Base-by-base conservation (phyloP, 2,797 vertebrate genomes). In the Acanthurus lineatus region DNA sequence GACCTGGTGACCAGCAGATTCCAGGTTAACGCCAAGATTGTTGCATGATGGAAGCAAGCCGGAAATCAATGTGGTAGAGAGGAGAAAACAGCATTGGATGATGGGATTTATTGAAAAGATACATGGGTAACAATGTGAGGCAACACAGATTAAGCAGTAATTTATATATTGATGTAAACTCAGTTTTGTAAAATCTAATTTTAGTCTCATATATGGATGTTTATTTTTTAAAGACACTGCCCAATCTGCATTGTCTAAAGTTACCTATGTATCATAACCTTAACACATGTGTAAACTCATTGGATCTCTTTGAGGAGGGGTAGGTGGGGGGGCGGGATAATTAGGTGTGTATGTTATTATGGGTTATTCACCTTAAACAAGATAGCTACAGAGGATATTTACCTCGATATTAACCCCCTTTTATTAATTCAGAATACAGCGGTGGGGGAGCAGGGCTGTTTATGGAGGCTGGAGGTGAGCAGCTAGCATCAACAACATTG, bases 1-100 rank as follows among this genome's bases (percentile, higher is more conserved):
- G 90, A 92, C 88, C 91, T 78, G 88, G 87, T 84, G 88, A 93
- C 91, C 91, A 85, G 91, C 88, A 77, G 89, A 83, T 87, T 90
- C 89, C 91, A 93, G 90, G 64, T 85, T 86, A 88, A 86, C 71
- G n/a, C 9, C 83, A 84, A 84, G 73, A 83, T 57, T 62, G 86
- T 77, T 75, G 86, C 79, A 60, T 81, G 87, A 85, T 82, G 86
- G 80, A 22, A 76, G 83, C 45, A 45, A 77, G 42, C 56, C 61
- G 71, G 69, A 32, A 69, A 51, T 72, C 81, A 77, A 73, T 44
- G 70, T 66, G 62, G 70, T 20, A 61, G 76, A 91, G 70, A 88
- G 79, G 73, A 86, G 70, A 88, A 73, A 86, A 91, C 65, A 90
- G 77, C 73, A 75, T 71, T 83, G 80, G 64, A 87, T 56, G 79